A percentile compares a stretch with the other conserved stretches of the same genome.
phyloP scores from a whole-genome alignment of 2,113 vertebrate species.

The Eptesicus fuscus region DNA sequence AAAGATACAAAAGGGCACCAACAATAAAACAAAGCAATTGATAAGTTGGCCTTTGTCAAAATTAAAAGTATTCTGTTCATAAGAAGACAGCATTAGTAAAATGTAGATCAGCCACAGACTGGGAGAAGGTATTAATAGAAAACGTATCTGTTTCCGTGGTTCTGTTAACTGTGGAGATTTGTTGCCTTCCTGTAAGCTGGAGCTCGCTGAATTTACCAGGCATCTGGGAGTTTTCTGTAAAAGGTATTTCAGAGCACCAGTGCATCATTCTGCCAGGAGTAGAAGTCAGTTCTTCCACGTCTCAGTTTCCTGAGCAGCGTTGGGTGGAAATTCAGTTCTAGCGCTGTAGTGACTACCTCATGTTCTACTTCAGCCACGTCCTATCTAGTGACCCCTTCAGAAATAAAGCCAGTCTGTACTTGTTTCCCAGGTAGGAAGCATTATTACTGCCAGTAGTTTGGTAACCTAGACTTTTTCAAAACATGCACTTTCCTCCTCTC shows the following conservation, averaged over 20 bases:
- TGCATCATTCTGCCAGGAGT: neutral
- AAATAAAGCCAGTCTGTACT: neutral
- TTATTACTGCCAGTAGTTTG: neutral
- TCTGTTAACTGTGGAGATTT: neutral
- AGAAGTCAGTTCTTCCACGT: constrained; percentile 4
- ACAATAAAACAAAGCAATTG: neutral
- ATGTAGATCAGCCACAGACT: neutral
- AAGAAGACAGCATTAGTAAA: neutral
- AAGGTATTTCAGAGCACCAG: neutral
- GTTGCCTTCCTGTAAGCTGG: neutral
- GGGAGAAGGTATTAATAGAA: neutral
- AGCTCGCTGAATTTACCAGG: neutral
- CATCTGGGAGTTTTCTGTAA: neutral
- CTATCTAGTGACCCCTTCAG: neutral
- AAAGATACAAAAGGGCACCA: neutral
- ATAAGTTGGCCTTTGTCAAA: neutral
- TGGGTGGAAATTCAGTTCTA: neutral
- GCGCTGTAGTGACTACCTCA: neutral
- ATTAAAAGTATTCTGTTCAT: neutral
- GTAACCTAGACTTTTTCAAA: neutral
- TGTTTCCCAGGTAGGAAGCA: neutral
- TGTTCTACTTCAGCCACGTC: neutral
- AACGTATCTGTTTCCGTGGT: neutral
- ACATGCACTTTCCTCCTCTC: neutral
- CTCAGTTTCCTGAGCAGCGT: neutral